These are phyloP conservation scores for Chaunax sp. DNA, from an alignment of 2,797 vertebrate species.

Conservation along the genomic window DNA sequence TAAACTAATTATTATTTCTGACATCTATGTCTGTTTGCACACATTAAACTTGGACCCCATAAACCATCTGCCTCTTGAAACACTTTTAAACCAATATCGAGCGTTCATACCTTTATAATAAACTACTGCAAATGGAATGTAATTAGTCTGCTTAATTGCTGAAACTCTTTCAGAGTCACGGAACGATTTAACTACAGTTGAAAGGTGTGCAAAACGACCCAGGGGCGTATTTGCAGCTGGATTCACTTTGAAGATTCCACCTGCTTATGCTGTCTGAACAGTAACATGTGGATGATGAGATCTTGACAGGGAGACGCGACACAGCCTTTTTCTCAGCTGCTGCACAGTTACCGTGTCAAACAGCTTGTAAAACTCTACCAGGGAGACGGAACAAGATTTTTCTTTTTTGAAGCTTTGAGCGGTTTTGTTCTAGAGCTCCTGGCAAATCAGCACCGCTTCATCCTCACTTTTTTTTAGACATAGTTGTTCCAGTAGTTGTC, in stretches of 20 bases:
- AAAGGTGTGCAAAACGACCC: slow-evolving; percentile 40
- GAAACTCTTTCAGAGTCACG: slow-evolving; percentile 15
- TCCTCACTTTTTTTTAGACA: slow-evolving; percentile 49
- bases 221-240: slow-evolving; percentile 47
- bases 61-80: neutral
- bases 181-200: slow-evolving; percentile 1
- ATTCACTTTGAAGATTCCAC: slow-evolving; percentile 68
- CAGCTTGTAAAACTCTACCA: slow-evolving; percentile 28
- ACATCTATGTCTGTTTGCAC: neutral
- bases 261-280: slow-evolving; percentile 57
- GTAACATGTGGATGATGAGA: slow-evolving; percentile 42
- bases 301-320: slow-evolving; percentile 42
- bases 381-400: slow-evolving; percentile 44
- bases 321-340: slow-evolving; percentile 36
- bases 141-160: slow-evolving; percentile 22
- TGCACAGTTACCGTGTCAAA: slow-evolving; percentile 33
- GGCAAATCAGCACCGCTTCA: slow-evolving; percentile 59
- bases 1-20: slow-evolving; percentile 5
- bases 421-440: slow-evolving; percentile 60
- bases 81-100: slow-evolving; percentile 11
- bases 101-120: neutral
- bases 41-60: slow-evolving; percentile 2
- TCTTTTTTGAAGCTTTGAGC: slow-evolving; percentile 46
- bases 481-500: slow-evolving; percentile 38
- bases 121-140: slow-evolving; percentile 9